A percentile compares a stretch with the other conserved stretches of the same genome.
Evolutionary conservation across 2,797 vertebrate genomes (phyloP).

Genomic region (Eurystomus glaucurus): DNA sequence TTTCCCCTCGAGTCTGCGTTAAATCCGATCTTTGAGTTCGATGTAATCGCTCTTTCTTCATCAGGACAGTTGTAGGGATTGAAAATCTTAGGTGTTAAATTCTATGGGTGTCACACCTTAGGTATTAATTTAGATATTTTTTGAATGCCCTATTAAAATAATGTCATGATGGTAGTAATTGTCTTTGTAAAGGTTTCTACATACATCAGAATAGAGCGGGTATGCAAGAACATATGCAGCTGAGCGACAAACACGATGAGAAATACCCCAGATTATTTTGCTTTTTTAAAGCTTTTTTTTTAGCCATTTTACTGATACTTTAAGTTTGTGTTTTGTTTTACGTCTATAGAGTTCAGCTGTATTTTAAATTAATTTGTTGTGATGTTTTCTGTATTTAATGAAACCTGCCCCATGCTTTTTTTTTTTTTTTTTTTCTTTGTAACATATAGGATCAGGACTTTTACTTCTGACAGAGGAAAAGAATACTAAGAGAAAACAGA

Average conservation of each 20-base stretch:
- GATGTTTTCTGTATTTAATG: neutral
- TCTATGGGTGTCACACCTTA: neutral
- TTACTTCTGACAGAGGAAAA: neutral
- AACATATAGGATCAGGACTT: neutral
- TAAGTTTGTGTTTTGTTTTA: neutral
- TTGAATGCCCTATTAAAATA: neutral
- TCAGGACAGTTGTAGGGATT: neutral
- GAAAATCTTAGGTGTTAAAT: neutral
- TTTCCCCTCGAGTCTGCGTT: neutral
- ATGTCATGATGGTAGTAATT: neutral
- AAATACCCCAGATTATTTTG: neutral
- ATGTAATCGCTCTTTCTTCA: neutral
- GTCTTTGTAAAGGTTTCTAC: neutral
- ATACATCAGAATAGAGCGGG: neutral
- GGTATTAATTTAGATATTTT: neutral
- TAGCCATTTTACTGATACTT: neutral
- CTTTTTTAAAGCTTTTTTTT: neutral
- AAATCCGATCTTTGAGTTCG: neutral
- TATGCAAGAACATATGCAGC: neutral
- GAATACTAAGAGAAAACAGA: fast-evolving
- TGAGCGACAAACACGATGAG: neutral
- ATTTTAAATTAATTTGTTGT: slow-evolving; percentile 4
- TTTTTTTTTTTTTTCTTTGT: neutral
- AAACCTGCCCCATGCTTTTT: neutral
- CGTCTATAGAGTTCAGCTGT: neutral